Conservation (phyloP, 1,140 invertebrate genomes). For the Drosophila sechellia region DNA sequence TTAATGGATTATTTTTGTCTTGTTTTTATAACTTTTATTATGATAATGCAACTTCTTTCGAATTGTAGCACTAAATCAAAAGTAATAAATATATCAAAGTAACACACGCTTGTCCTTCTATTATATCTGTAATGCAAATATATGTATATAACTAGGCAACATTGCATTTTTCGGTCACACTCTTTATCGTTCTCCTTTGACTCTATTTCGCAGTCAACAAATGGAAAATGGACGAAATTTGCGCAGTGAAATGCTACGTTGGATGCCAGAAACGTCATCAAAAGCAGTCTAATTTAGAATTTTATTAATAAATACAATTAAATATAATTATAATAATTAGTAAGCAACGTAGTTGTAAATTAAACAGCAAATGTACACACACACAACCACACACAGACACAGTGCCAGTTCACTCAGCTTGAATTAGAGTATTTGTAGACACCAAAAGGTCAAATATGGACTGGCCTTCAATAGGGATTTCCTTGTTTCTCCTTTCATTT, state of each 20-base stretch:
- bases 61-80: background rate
- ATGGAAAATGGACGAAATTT: constrained; percentile 83
- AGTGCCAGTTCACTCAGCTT: constrained; percentile 62
- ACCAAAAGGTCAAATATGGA: constrained; percentile 44
- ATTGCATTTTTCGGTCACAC: background rate
- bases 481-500: constrained; percentile 60
- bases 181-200: constrained; percentile 1
- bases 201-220: constrained; percentile 71
- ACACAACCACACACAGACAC: constrained; percentile 38
- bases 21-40: too few species aligned
- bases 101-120: background rate
- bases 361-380: constrained; percentile 71
- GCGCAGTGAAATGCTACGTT: constrained; percentile 84
- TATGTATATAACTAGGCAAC: constrained; percentile 4
- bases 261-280: constrained; percentile 85
- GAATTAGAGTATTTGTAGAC: constrained; percentile 54
- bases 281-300: constrained; percentile 84
- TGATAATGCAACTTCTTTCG: too few species aligned
- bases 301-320: constrained; percentile 76
- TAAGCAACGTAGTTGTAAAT: constrained; percentile 81
- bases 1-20: too few species aligned
- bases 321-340: constrained; percentile 69
- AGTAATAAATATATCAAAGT: background rate
- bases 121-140: background rate
- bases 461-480: constrained; percentile 39